Base-by-base conservation (phyloP, 1,140 invertebrate genomes). In the Drosophila nannoptera region DNA sequence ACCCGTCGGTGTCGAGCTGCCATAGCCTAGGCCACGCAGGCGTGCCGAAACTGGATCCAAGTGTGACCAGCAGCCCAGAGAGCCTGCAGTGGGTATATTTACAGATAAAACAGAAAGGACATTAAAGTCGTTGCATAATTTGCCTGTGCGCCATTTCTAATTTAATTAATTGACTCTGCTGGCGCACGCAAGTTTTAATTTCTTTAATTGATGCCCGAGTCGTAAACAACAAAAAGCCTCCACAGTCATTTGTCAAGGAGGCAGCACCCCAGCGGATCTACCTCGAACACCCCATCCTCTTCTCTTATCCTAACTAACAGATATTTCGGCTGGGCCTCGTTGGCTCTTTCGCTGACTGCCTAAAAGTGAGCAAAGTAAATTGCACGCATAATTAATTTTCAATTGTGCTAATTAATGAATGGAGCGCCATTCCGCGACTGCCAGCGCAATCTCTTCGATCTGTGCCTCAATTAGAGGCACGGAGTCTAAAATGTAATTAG, bases 1-100 rank as follows among this genome's bases (percentile, higher is more conserved):
- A 33, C 92, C 92, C 38, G 93, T 91, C 72, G 92, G 90, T 70
- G 92, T 91, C 63, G 92, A 89, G 61, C 93, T 89, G 78, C 93
- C 90, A 90, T 94, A 90, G 73, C 91, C 89, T 73, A 93, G 88
- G 70, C 93, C 92, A 42, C 88, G 83, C 43, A 89, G 91, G 77
- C 89, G 92, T 78, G 93, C 93, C 90, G 88, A 91, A 8, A 90
- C 90, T 31, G 91, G 87, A 78, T 92, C 91, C 49, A 92, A 88
- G 54, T 91, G 88, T n/a, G 91, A 91, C 91, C 91, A 91, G 69
- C 91, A 92, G 61, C 91, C 91, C 60, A 90, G 88, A 14, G 90
- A 91, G 56, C 91, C 91, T 92, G 53, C 32, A 46, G 46, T n/a
- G 36, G 5, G 36, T 11, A 38, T 9, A 38, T 8, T 38, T 11